phyloP scores from a whole-genome alignment of 2,113 vertebrate genomes.

The Percopsis transmontana region DNA sequence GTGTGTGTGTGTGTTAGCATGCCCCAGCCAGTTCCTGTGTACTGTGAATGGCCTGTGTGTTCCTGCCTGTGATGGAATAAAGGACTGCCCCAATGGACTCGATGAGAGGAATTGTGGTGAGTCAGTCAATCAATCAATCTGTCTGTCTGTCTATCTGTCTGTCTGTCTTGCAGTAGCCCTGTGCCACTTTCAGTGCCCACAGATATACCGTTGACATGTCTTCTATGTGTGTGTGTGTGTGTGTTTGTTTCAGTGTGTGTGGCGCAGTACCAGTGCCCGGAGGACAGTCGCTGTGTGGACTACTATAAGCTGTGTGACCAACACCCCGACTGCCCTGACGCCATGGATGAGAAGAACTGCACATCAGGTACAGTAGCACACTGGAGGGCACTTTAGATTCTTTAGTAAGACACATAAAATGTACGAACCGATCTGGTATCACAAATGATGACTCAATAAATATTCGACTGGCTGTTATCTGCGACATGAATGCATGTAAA shows the following conservation, averaged over 20 bases:
- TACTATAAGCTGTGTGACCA: slow-evolving; percentile 85
- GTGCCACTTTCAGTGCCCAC: background rate
- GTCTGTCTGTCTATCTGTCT: slow-evolving; percentile 53
- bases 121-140: background rate
- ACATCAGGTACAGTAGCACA: slow-evolving; percentile 75
- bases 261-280: slow-evolving; percentile 85
- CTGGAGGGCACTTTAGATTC: background rate
- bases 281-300: slow-evolving; percentile 86
- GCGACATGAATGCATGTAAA: too few relatives aligned
- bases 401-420: too few relatives aligned
- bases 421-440: too few relatives aligned
- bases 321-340: slow-evolving; percentile 82
- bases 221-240: slow-evolving; percentile 78
- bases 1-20: slow-evolving; percentile 68
- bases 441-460: too few relatives aligned
- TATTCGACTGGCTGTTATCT: too few relatives aligned
- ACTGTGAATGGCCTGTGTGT: slow-evolving; percentile 87
- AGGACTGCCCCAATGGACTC: slow-evolving; percentile 88
- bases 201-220: background rate
- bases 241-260: slow-evolving; percentile 82
- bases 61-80: slow-evolving; percentile 88
- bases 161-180: slow-evolving; percentile 62
- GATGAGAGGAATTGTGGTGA: slow-evolving; percentile 94
- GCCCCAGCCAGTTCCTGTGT: slow-evolving; percentile 89
- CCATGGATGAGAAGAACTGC: slow-evolving; percentile 86